These are phyloP conservation scores for Tachysurus fulvidraco DNA, from an alignment of 2,113 vertebrate species.

Conservation along the genomic window DNA sequence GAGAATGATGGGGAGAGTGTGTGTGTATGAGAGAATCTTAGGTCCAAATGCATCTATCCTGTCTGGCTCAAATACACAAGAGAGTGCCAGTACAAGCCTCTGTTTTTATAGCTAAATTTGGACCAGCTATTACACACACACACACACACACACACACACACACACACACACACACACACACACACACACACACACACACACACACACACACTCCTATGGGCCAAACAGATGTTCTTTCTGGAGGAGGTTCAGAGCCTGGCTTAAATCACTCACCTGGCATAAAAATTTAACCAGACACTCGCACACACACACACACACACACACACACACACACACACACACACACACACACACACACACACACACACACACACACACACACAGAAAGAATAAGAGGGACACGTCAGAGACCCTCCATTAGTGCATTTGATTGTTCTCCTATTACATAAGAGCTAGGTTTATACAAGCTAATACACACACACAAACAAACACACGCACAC, in stretches of 20 bases:
- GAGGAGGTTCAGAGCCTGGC: slow-evolving; percentile 49
- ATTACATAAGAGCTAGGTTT: background rate
- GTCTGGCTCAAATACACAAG: slow-evolving; percentile 41
- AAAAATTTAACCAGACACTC: slow-evolving; percentile 46
- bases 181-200: slow-evolving; percentile 29
- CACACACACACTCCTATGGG: slow-evolving; percentile 39
- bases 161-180: slow-evolving; percentile 27
- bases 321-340: slow-evolving; percentile 30
- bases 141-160: background rate
- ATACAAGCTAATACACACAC: background rate
- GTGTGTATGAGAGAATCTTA: background rate
- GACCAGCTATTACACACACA: slow-evolving; percentile 33
- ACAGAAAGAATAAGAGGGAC: background rate
- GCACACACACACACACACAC: slow-evolving; percentile 36
- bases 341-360: slow-evolving; percentile 26
- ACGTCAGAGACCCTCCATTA: slow-evolving; percentile 20
- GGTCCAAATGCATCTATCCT: slow-evolving; percentile 51
- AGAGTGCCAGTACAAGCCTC: slow-evolving; percentile 36
- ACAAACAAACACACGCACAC: background rate
- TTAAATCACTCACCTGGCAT: slow-evolving; percentile 50
- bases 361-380: slow-evolving; percentile 31
- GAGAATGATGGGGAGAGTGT: background rate
- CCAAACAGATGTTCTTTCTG: slow-evolving; percentile 55
- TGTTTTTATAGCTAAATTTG: slow-evolving; percentile 51
- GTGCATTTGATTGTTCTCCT: background rate